Conservation (phyloP, 2,888 invertebrate genomes). For the Luperina testacea region DNA sequence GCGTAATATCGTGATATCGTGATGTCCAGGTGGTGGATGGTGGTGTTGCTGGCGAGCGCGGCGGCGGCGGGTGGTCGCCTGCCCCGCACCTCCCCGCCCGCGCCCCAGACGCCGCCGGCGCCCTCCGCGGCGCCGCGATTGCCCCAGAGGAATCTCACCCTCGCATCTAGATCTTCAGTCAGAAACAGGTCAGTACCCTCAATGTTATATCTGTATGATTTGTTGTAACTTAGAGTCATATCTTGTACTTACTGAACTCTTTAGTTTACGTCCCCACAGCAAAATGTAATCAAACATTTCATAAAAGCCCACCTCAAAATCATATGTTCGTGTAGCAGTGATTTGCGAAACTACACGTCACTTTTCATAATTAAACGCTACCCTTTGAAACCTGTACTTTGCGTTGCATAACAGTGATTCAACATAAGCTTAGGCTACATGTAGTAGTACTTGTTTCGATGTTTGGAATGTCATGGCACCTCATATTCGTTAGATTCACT, state of each 20-base stretch:
- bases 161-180: conserved; percentile 84
- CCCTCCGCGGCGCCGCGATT: conserved; percentile 89
- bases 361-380: conserved; percentile 18
- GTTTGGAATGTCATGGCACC: conserved; percentile 37
- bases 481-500: conserved; percentile 50
- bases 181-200: conserved; percentile 85
- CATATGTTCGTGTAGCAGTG: conserved; percentile 27
- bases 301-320: conserved; percentile 10
- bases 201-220: conserved; percentile 11
- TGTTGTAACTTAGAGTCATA: background rate
- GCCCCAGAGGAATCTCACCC: conserved; percentile 86
- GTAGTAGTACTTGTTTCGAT: conserved; percentile 13
- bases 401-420: conserved; percentile 29
- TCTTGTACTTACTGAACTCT: background rate
- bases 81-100: conserved; percentile 84
- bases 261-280: background rate
- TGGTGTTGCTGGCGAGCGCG: conserved; percentile 82
- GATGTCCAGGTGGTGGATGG: conserved; percentile 86
- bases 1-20: conserved; percentile 76
- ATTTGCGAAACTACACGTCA: conserved; percentile 37
- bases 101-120: conserved; percentile 90
- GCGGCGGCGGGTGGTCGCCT: conserved; percentile 85
- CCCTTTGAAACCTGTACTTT: conserved; percentile 22
- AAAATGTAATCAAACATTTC: background rate
- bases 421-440: conserved; percentile 20